Evolutionary conservation across 1,140 invertebrate species (phyloP).

Genomic region (Oscheius sp.): DNA sequence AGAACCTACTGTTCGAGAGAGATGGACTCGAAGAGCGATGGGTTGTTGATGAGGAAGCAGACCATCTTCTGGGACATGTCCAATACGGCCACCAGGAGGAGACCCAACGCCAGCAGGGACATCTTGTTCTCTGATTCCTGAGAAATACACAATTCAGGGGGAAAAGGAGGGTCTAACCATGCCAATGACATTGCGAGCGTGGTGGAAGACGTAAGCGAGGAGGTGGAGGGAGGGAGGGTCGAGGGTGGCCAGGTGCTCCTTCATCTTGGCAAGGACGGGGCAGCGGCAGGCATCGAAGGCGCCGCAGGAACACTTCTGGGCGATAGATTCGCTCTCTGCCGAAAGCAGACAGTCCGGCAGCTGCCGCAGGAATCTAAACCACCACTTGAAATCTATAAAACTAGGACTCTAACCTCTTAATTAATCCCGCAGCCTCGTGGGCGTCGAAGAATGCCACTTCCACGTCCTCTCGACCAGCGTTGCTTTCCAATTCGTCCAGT

Average conservation of each 20-base stretch:
- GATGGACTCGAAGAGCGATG: background rate
- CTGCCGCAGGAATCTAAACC: slow-evolving; percentile 35
- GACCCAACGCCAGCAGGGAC: slow-evolving; percentile 34
- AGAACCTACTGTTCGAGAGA: background rate
- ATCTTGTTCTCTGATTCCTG: slow-evolving; percentile 37
- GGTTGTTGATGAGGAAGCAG: slow-evolving; percentile 16
- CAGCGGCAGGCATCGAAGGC: background rate
- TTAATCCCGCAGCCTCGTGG: slow-evolving; percentile 36
- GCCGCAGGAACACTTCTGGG: slow-evolving; percentile 14
- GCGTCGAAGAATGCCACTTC: slow-evolving; percentile 17
- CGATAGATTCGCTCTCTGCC: slow-evolving; percentile 4
- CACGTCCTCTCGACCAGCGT: slow-evolving; percentile 8
- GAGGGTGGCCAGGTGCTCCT: background rate
- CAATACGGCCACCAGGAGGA: slow-evolving; percentile 32
- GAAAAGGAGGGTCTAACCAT: slow-evolving; percentile 2
- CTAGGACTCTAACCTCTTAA: slow-evolving; percentile 17
- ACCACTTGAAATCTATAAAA: background rate
- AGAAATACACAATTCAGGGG: background rate
- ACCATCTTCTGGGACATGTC: slow-evolving; percentile 31
- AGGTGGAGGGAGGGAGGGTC: background rate
- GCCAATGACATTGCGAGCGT: slow-evolving; percentile 24
- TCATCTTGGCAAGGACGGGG: background rate
- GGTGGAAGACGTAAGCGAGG: slow-evolving; percentile 22
- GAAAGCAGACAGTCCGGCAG: slow-evolving; percentile 24
- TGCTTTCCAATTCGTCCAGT: slow-evolving; percentile 33